Conservation (phyloP, 2,113 vertebrate species). For the Podarcis muralis region DNA sequence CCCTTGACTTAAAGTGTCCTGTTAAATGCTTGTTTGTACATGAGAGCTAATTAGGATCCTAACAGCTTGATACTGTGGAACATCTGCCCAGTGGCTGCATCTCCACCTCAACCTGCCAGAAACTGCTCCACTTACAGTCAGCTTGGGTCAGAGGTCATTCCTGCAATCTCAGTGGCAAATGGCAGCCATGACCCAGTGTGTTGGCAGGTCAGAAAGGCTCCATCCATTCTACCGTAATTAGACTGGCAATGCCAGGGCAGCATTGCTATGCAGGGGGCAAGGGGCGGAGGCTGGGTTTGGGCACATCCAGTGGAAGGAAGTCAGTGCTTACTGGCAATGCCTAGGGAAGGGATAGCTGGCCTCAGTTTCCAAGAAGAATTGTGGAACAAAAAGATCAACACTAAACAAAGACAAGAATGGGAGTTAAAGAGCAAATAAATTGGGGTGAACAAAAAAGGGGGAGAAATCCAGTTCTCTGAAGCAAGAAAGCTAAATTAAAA, state of each 20-base stretch:
- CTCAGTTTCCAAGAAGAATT: neutral
- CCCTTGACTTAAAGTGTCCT: neutral
- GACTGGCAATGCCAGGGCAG: neutral
- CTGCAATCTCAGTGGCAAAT: neutral
- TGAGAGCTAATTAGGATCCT: neutral
- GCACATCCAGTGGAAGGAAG: neutral
- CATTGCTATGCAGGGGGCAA: neutral
- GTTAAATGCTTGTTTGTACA: neutral
- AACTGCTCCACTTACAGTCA: neutral
- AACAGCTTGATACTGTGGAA: neutral
- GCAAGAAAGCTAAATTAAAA: neutral
- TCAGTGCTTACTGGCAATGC: too few relatives aligned
- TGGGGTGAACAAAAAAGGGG: neutral
- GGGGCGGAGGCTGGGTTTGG: neutral
- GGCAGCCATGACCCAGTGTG: neutral
- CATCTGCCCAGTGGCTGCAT: neutral
- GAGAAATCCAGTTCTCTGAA: neutral
- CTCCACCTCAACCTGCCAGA: neutral
- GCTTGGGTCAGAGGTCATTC: neutral
- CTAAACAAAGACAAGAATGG: neutral
- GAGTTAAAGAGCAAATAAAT: neutral
- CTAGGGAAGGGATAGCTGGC: neutral
- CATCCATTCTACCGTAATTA: neutral
- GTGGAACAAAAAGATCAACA: too few relatives aligned
- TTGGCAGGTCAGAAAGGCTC: neutral